Base-by-base conservation (phyloP, 2,888 invertebrate species). In the Chorisops tibialis region DNA sequence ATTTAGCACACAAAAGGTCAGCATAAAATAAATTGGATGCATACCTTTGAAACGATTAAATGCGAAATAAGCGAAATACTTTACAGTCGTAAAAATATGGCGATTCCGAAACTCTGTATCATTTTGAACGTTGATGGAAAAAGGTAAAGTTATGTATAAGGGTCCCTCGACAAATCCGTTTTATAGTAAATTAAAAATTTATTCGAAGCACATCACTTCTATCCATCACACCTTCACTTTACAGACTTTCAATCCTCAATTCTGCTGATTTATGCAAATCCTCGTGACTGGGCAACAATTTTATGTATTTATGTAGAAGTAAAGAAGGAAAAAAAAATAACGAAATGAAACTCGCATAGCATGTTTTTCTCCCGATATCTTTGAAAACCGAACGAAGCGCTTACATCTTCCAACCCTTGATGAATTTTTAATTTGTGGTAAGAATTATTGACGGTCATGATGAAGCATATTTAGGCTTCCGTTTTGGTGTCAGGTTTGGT, bases 381-480 rank as follows among this genome's bases (percentile, higher is more conserved):
- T 7, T 30, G 30, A 30, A 30, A 41, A 16, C n/a, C n/a, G n/a
- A n/a, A 54, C 24, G 54, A 54, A 54, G 43, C 56, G 43, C 43
- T 56, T 30, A 56, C 45, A 45, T 56, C 16, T 56, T 56, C 41
- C 43, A 47, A 49, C 56, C 39, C 22, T 41, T 54, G 45, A 63
- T 63, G 60, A 63, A 63, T 63, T 56, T 63, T 63, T 63, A 60
- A 63, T 63, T 60, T 59, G 43, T 35, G 24, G 37, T 39, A 49
- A 37, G 56, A 63, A 63, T 63, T 63, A 63, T 63, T 60, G 63
- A 63, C 56, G 47, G 45, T 37, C 49, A 60, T 60, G 63, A 60
- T 43, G 41, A 45, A 52, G 63, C 59, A 63, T 45, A 45, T 60
- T 45, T 54, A 39, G 30, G 41, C 45, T 14, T 41, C 41, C 39